A percentile compares a stretch with the other conserved stretches of the same genome.
Evolutionary conservation across 2,797 vertebrate genomes (phyloP).

Genomic region (Spea hammondii): DNA sequence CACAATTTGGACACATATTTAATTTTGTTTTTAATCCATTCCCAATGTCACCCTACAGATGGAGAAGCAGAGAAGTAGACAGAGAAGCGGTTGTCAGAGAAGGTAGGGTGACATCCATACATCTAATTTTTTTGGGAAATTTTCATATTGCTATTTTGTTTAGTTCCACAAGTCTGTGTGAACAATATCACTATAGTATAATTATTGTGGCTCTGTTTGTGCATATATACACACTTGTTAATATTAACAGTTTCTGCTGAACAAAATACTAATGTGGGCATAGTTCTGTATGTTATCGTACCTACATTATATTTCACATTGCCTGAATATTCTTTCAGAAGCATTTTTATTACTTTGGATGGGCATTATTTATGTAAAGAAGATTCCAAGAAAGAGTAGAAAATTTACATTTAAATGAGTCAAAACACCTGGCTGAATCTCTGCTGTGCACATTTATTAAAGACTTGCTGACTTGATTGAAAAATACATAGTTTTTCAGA

Average conservation of each 20-base stretch:
- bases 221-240: no score
- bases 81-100: no score
- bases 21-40: no score
- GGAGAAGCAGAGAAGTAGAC: no score
- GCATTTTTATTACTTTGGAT: constrained; percentile 15
- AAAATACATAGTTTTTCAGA: constrained; percentile 1
- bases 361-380: constrained; percentile 25
- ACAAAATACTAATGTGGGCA: constrained; percentile 1
- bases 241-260: neutral
- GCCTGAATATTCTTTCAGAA: neutral
- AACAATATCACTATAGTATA: no score
- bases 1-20: no score
- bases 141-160: no score
- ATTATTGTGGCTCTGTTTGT: no score
- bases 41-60: no score
- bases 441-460: constrained; percentile 26
- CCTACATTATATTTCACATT: neutral
- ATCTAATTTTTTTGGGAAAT: no score
- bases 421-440: constrained; percentile 36
- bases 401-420: constrained; percentile 35
- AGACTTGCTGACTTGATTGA: constrained; percentile 23
- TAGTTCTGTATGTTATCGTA: neutral
- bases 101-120: no score
- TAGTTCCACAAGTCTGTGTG: no score
- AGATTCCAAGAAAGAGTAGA: neutral